These are phyloP conservation scores for Agrypnus murinus DNA, from an alignment of 2,888 invertebrate genomes.

Conservation along the genomic window DNA sequence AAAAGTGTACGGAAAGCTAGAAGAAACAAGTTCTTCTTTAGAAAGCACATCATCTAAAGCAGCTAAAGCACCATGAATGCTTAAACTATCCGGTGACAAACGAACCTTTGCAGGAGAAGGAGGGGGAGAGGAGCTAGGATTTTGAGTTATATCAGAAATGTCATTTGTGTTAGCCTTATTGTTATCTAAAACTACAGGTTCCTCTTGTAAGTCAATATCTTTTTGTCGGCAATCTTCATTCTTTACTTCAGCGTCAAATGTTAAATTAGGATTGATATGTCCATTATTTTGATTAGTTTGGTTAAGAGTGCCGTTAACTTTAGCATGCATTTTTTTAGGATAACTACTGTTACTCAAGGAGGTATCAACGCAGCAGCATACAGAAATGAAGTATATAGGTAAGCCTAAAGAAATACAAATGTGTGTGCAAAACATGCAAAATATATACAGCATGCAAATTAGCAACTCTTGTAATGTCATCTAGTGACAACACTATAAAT, in stretches of 20 bases:
- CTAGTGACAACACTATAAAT: slow-evolving; percentile 5
- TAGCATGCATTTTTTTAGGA: slow-evolving; percentile 39
- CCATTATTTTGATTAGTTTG: slow-evolving; percentile 39
- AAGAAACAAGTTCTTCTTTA: slow-evolving; percentile 45
- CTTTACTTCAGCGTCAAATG: slow-evolving; percentile 12
- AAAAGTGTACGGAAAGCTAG: slow-evolving; percentile 43
- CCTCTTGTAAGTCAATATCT: slow-evolving; percentile 72
- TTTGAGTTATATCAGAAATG: slow-evolving; percentile 67
- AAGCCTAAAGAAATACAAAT: slow-evolving; percentile 64
- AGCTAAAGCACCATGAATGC: slow-evolving; percentile 51
- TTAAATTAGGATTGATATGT: slow-evolving; percentile 37
- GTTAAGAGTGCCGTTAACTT: slow-evolving; percentile 36
- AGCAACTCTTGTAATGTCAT: too few species aligned
- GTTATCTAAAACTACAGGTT: slow-evolving; percentile 62
- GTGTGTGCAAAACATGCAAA: slow-evolving; percentile 57
- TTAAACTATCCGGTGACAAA: slow-evolving; percentile 36
- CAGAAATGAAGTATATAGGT: slow-evolving; percentile 63
- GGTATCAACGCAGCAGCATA: slow-evolving; percentile 42
- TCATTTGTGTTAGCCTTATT: slow-evolving; percentile 73
- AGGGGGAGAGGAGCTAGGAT: slow-evolving; percentile 55
- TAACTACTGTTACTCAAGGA: slow-evolving; percentile 28
- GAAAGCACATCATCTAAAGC: slow-evolving; percentile 53
- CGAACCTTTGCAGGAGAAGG: slow-evolving; percentile 9
- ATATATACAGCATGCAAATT: slow-evolving; percentile 62
- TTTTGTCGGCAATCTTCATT: slow-evolving; percentile 62